These are phyloP conservation scores for Antidorcas marsupialis DNA, from an alignment of 2,113 vertebrate species.

Conservation along the genomic window DNA sequence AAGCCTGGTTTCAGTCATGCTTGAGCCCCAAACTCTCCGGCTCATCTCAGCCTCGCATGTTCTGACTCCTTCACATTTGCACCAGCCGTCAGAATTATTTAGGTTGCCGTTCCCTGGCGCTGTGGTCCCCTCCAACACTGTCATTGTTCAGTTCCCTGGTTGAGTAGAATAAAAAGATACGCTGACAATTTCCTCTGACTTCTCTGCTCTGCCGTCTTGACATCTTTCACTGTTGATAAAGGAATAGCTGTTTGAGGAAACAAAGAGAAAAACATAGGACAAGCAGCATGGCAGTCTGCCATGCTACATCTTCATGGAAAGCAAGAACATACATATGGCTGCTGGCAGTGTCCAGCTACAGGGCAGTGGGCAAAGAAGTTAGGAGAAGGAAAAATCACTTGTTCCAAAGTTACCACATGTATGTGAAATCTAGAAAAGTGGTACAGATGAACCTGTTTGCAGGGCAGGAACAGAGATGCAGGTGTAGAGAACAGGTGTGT, in stretches of 20 bases:
- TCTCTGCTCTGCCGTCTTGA: background rate
- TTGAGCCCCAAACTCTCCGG: accelerated
- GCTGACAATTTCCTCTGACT: background rate
- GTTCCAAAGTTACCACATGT: background rate
- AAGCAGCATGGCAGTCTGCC: no score
- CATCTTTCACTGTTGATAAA: background rate
- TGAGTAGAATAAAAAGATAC: background rate
- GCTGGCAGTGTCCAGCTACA: no score
- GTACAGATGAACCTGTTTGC: background rate
- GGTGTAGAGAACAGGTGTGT: background rate
- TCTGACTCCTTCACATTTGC: background rate
- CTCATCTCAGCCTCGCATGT: background rate
- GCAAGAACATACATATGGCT: accelerated
- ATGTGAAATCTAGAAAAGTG: background rate
- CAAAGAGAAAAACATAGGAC: background rate
- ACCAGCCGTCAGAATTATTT: background rate
- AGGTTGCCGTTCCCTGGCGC: background rate
- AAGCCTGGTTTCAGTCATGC: accelerated
- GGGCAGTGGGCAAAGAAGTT: no score
- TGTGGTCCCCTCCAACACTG: accelerated
- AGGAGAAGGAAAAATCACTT: background rate
- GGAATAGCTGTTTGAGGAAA: background rate
- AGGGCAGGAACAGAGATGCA: background rate
- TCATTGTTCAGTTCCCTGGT: background rate
- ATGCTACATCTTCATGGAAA: background rate